Evolutionary conservation across 2,797 vertebrate species (phyloP).

Genomic region (Trachurus trachurus): DNA sequence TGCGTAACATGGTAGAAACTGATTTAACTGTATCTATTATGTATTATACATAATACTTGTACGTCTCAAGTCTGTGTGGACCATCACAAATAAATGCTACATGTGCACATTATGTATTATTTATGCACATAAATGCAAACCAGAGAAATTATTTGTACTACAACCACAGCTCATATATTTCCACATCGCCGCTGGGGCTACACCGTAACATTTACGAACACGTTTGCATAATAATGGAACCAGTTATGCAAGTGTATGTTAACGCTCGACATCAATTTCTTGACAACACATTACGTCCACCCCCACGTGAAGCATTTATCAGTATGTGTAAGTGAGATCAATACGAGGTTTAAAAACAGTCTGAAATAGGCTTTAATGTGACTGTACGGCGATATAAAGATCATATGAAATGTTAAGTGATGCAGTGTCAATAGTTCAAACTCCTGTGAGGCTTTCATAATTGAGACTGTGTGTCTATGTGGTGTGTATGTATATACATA

Average conservation of each 20-base stretch:
- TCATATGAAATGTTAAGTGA: neutral
- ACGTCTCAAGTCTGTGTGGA: neutral
- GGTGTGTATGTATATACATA: too few relatives aligned
- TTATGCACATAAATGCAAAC: neutral
- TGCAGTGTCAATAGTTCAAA: neutral
- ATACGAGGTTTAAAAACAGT: neutral
- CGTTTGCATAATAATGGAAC: too few relatives aligned
- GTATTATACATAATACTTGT: neutral
- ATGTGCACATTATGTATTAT: conserved; percentile 21
- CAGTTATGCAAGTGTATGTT: neutral
- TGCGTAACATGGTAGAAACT: neutral
- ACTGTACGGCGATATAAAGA: neutral
- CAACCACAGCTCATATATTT: neutral
- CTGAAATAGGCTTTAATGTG: neutral
- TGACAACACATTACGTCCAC: neutral
- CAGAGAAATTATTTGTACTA: neutral
- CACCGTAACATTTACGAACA: neutral
- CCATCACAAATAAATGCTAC: neutral
- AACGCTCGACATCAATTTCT: neutral
- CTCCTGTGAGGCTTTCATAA: neutral
- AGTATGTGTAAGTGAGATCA: neutral
- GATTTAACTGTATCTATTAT: neutral
- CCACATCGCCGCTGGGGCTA: neutral
- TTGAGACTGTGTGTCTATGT: too few relatives aligned
- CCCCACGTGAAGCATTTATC: neutral